Percentiles rank a stretch among this genome's conserved stretches.
Evolutionary conservation across 2,113 vertebrate species (phyloP).

Genomic region (Neodontobutis hainanensis): DNA sequence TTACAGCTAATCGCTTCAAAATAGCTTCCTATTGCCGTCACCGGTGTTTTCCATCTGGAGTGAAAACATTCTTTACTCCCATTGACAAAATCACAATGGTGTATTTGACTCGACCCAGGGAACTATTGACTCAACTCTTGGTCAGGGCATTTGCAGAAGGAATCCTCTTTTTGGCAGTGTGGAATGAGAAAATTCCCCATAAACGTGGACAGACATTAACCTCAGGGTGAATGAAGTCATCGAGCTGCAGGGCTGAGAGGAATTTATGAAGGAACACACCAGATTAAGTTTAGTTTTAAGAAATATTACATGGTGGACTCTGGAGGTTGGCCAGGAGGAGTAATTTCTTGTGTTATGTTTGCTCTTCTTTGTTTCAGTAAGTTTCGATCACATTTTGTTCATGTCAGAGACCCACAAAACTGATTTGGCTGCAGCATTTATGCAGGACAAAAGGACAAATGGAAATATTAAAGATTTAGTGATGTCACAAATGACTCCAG

Average conservation of each 20-base stretch:
- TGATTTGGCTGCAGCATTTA: too few relatives aligned
- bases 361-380: too few relatives aligned
- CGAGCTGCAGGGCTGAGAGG: slow-evolving; percentile 2
- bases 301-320: too few relatives aligned
- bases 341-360: too few relatives aligned
- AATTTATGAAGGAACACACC: slow-evolving; percentile 13
- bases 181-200: slow-evolving; percentile 45
- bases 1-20: slow-evolving; percentile 38
- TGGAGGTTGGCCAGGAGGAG: too few relatives aligned
- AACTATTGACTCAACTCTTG: slow-evolving; percentile 45
- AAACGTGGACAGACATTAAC: slow-evolving; percentile 44
- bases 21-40: slow-evolving; percentile 25
- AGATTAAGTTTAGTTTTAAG: too few relatives aligned
- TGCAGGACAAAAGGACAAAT: too few relatives aligned
- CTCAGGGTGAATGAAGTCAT: slow-evolving; percentile 60
- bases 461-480: too few relatives aligned
- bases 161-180: slow-evolving; percentile 22
- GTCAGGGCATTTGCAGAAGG: slow-evolving; percentile 25
- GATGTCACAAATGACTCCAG: too few relatives aligned
- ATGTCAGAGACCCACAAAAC: too few relatives aligned
- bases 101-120: slow-evolving; percentile 24
- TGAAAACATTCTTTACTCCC: slow-evolving; percentile 12
- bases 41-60: slow-evolving; percentile 30
- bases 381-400: too few relatives aligned
- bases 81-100: slow-evolving; percentile 23